Percentiles rank a stretch among this genome's conserved stretches.
Evolutionary conservation across 2,113 vertebrate species (phyloP).

Genomic region (Typhlomys cinereus): DNA sequence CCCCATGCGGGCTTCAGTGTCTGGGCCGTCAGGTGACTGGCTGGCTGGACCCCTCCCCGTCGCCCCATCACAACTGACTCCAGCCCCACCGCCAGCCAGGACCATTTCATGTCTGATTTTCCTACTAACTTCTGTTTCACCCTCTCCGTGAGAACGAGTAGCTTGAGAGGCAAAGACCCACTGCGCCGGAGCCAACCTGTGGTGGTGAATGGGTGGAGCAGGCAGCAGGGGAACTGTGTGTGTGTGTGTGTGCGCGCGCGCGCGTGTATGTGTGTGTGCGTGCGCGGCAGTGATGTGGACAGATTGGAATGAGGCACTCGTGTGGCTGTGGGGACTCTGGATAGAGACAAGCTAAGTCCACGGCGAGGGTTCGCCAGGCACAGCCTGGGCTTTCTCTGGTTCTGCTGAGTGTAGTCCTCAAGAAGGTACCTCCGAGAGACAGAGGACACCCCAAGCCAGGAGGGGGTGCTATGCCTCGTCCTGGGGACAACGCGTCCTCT

Average conservation of each 20-base stretch:
- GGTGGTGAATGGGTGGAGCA: not conserved
- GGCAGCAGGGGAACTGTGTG: not conserved
- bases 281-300: not conserved
- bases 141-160: not conserved
- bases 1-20: rapidly evolving
- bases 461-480: not conserved
- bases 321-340: not conserved
- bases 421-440: not conserved
- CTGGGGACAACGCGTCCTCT: constrained; percentile 28
- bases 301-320: not conserved
- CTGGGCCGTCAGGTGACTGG: not conserved
- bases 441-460: not conserved
- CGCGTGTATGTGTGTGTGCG: too few species aligned
- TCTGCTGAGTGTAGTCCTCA: not conserved
- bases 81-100: not conserved
- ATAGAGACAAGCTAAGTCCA: not conserved
- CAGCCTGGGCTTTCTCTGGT: not conserved
- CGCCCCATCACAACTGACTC: not conserved
- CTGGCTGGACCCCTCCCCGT: not conserved
- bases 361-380: not conserved
- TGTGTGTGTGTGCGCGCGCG: not conserved
- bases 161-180: not conserved
- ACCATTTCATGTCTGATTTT: not conserved
- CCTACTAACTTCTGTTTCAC: not conserved
- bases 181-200: not conserved